Percentiles rank a stretch among this genome's conserved stretches.
These are phyloP conservation scores for Galerucella nymphaeae DNA, from an alignment of 2,888 invertebrate species.

Conservation along the genomic window DNA sequence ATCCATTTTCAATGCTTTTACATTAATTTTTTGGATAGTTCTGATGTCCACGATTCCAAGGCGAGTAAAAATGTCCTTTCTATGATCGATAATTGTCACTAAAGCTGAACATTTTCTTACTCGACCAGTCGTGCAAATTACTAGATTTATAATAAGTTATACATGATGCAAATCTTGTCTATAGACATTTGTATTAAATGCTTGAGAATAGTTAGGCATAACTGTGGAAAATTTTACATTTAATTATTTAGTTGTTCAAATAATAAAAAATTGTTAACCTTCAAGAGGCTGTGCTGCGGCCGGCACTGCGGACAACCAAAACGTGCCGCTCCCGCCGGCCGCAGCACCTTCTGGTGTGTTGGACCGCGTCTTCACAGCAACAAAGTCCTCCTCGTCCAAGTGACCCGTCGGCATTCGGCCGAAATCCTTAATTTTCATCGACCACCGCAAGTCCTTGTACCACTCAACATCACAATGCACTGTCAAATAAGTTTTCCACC, in stretches of 20 bases:
- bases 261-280: conserved; percentile 31
- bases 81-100: too few relatives aligned
- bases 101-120: too few relatives aligned
- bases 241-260: not conserved
- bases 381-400: conserved; percentile 70
- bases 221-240: too few relatives aligned
- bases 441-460: conserved; percentile 43
- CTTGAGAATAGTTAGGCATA: too few relatives aligned
- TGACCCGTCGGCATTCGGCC: conserved; percentile 65
- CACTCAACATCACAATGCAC: conserved; percentile 45
- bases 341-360: conserved; percentile 74
- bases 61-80: too few relatives aligned
- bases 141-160: too few relatives aligned
- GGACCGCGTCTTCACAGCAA: conserved; percentile 77
- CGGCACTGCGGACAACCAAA: conserved; percentile 74
- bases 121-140: too few relatives aligned
- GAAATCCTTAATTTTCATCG: conserved; percentile 61
- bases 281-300: conserved; percentile 63
- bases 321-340: conserved; percentile 70
- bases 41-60: too few relatives aligned
- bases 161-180: too few relatives aligned
- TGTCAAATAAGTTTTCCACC: conserved; percentile 31
- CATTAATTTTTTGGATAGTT: too few relatives aligned
- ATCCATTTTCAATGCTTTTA: too few relatives aligned
- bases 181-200: too few relatives aligned